Evolutionary conservation across 2,113 vertebrate genomes (phyloP), one percentile per base, ranked within the genome.

Genomic region (Gambusia affinis): DNA sequence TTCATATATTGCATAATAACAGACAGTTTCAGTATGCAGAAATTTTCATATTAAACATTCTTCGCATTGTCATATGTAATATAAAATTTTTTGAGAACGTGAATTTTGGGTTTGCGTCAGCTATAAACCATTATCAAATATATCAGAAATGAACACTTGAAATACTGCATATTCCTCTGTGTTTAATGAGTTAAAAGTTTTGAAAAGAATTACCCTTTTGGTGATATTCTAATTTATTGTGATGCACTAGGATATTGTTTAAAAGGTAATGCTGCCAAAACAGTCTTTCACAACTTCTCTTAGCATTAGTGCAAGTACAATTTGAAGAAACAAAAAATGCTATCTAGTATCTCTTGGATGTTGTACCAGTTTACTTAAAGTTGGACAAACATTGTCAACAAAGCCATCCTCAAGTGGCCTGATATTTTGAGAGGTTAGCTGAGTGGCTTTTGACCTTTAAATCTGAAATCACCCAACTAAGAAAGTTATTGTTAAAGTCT

Each of bases 401-500:
- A 79, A 57, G 62, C 73, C 44, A 71, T 83, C 42, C 69, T 81
- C 74, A 60, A 73, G 35, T 78, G 63, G 24, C 69, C 72, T 83
- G 14, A 47, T 84, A 80, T 37, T 37, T 81, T 51, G 42, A 67
- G 78, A 80, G 76, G 83, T 72, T 74, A 83, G 78, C 54, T 82
- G 76, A 80, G 69, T 83, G 57, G 72, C 73, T 85, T 74, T 81
- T 81, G 73, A 69, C 80, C 75, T 87, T 81, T 73, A 37, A 76
- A 83, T 86, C 71, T 84, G 72, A 81, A 81, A 67, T 73, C 85
- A 87, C 81, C 76, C 87, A 83, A 88, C 80, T 86, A 85, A 88
- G 88, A 91, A 82, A 89, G 78, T 80, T 88, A 85, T 79, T 95
- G 91, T 90, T 85, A 92, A 88, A 65, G 37, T 79, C 67, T 83